Conservation (phyloP, 2,113 vertebrate genomes). For the Trachemys scripta region DNA sequence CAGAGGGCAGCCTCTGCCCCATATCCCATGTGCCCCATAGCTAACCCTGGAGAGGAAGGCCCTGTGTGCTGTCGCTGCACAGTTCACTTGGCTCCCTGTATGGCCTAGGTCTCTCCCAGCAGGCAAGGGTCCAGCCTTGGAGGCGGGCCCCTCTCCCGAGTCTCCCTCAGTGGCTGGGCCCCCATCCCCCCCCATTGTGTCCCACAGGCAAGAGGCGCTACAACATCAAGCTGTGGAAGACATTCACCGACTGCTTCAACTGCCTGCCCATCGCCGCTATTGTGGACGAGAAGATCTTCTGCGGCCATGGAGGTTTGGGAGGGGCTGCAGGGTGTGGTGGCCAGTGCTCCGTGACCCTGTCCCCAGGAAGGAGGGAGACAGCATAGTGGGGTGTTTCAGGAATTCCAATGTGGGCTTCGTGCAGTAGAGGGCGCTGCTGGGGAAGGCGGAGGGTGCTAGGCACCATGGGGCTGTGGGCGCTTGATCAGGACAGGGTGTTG, state of each 20-base stretch:
- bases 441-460: neutral
- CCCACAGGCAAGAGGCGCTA: constrained; percentile 93
- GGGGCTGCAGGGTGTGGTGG: neutral
- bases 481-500: neutral
- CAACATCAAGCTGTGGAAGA: constrained; percentile 99
- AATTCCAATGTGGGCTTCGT: neutral
- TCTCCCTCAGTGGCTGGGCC: neutral
- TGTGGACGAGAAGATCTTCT: constrained; percentile 98
- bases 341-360: fast-evolving
- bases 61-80: neutral
- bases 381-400: neutral
- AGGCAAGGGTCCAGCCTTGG: neutral
- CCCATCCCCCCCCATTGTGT: neutral
- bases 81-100: neutral
- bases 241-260: constrained; percentile 98
- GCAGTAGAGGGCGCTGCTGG: neutral
- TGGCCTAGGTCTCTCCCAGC: neutral
- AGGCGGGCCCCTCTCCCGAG: neutral
- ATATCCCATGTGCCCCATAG: neutral
- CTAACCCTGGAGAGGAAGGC: neutral
- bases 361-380: neutral
- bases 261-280: constrained; percentile 96
- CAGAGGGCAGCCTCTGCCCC: neutral
- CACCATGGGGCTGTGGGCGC: neutral
- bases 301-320: constrained; percentile 95